Evolutionary conservation across 1,140 invertebrate species (phyloP), one percentile per base, ranked within the genome.

Genomic region (Drosophila lini): DNA sequence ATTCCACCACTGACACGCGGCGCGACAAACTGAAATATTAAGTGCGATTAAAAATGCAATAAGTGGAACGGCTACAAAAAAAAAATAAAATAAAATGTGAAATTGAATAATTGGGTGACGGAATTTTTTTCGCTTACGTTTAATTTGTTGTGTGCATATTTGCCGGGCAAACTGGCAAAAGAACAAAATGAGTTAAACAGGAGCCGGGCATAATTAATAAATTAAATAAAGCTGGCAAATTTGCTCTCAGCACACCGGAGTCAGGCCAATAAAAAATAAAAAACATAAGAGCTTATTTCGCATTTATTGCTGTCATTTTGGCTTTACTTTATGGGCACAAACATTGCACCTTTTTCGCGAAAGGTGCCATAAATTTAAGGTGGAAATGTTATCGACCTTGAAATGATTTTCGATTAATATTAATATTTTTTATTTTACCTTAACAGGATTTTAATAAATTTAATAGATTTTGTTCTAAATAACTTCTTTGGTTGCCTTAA

Each of bases 41-140:
- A 81, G 79, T 73, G 48, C 65, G 69, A 68, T 76, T 85, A 79
- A 81, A 80, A 77, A 77, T 73, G 75, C 61, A 73, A 88, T 85
- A 88, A 85, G 71, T 73, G 59, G 48, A 41, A 53, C 62, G 44
- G 50, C 52, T 59, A 58, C 59, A 63, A 79, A 78, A 56, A 53
- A 34, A 19, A 16, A 10, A 44, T 57, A 62, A 65, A 73, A 59
- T 28, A 36, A 15, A 53, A 53, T 55, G 50, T 57, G 44, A 86
- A 78, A 75, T 63, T 69, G 59, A 84, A 83, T 60, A 65, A 44
- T 61, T 73, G 56, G 34, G 68, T 40, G 68, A 48, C n/a, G 38
- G 47, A 55, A 19, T 74, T 63, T 63, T 74, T 74, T 63, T 28
- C 40, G 13, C n/a, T 28, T 59, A 55, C 65, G 59, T 60, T 77